Evolutionary conservation across 1,140 invertebrate genomes (phyloP).

Genomic region (Drosophila santomea): DNA sequence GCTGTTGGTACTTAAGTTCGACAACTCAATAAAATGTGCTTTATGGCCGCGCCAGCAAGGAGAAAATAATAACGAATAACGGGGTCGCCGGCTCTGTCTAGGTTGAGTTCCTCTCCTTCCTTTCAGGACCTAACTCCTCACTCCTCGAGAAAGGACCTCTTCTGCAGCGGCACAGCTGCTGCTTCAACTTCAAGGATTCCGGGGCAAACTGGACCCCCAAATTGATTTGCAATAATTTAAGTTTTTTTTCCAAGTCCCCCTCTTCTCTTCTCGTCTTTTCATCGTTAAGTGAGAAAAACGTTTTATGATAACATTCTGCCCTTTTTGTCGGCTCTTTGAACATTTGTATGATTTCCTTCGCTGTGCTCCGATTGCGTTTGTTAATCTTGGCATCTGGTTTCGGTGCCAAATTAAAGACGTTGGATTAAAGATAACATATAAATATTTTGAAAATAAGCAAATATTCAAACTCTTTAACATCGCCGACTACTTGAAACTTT

Average conservation of each 20-base stretch:
- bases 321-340: slow-evolving; percentile 25
- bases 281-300: slow-evolving; percentile 76
- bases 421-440: too few relatives aligned
- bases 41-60: slow-evolving; percentile 65
- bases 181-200: slow-evolving; percentile 20
- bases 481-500: neutral
- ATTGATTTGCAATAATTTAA: slow-evolving; percentile 84
- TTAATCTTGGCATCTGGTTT: slow-evolving; percentile 30
- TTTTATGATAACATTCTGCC: slow-evolving; percentile 72
- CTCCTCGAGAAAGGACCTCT: slow-evolving; percentile 3
- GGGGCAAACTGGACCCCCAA: slow-evolving; percentile 32
- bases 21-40: slow-evolving; percentile 85
- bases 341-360: slow-evolving; percentile 6
- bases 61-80: slow-evolving; percentile 59
- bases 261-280: slow-evolving; percentile 18
- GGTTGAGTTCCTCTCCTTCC: slow-evolving; percentile 11
- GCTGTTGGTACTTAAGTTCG: slow-evolving; percentile 80
- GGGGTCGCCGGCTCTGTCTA: slow-evolving; percentile 45
- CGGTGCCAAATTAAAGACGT: neutral
- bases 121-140: neutral
- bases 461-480: neutral
- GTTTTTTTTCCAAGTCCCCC: slow-evolving; percentile 36
- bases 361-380: slow-evolving; percentile 27
- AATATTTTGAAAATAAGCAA: neutral
- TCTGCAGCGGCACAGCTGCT: slow-evolving; percentile 36